These are phyloP conservation scores for Apostichopus californicus DNA, from an alignment of 35 echinoderm and acorn worm genomes.

Conservation along the genomic window DNA sequence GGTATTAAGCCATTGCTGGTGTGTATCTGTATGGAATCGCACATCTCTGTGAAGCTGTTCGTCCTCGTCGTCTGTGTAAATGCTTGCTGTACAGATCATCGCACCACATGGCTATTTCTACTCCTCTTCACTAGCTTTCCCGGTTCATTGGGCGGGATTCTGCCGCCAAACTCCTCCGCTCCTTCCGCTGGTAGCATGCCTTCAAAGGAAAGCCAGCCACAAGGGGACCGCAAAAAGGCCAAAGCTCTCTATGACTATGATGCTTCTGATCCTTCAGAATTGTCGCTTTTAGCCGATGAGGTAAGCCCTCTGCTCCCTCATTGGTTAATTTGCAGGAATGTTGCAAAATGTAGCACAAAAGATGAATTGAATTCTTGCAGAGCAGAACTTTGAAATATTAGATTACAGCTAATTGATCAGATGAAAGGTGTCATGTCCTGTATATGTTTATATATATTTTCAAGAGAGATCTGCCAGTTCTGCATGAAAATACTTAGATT, in stretches of 20 bases:
- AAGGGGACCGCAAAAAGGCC: conserved; percentile 78
- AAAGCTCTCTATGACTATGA: conserved; percentile 99
- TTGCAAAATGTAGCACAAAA: no score
- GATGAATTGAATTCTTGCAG: no score
- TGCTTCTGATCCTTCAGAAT: conserved; percentile 85
- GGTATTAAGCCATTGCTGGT: no score
- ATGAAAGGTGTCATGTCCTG: no score
- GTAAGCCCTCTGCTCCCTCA: conserved; percentile 62
- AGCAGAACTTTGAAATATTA: no score
- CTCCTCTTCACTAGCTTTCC: conserved; percentile 72
- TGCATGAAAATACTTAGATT: no score
- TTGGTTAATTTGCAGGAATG: neutral
- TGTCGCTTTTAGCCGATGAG: conserved; percentile 98
- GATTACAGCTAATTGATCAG: no score
- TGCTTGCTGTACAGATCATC: conserved; percentile 14
- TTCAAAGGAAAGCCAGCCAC: conserved; percentile 49
- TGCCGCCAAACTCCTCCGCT: conserved; percentile 54
- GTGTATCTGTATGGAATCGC: no score
- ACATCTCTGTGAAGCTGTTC: neutral
- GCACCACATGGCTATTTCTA: conserved; percentile 41
- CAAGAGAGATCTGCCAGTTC: no score
- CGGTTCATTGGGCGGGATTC: conserved; percentile 78
- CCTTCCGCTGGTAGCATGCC: conserved; percentile 39
- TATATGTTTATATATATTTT: no score
- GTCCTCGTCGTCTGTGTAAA: neutral